phyloP scores from a whole-genome alignment of 2,113 vertebrate species.

The Chitala chitala region DNA sequence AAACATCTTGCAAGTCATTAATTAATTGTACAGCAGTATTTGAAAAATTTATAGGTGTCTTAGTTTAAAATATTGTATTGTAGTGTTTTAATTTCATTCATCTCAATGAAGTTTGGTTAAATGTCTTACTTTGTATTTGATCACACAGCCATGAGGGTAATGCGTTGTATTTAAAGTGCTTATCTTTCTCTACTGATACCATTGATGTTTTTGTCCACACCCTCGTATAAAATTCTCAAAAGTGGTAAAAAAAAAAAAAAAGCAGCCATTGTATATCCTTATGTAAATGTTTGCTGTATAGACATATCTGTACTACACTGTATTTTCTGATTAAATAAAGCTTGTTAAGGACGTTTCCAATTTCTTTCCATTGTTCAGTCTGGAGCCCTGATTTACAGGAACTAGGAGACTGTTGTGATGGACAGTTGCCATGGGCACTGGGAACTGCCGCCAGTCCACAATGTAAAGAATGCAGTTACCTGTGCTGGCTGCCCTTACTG shows the following conservation, averaged over 20 bases:
- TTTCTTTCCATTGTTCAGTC: background rate
- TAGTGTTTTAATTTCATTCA: background rate
- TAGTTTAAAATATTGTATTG: background rate
- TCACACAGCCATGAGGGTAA: background rate
- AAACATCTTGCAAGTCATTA: background rate
- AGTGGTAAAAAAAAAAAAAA: conserved; percentile 16
- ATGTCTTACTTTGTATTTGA: background rate
- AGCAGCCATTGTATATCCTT: conserved; percentile 14
- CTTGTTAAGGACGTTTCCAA: conserved; percentile 6
- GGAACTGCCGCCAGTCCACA: no score
- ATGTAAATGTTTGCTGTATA: conserved; percentile 30
- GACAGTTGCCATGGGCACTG: no score
- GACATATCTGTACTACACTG: conserved; percentile 10
- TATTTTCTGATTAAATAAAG: conserved; percentile 23
- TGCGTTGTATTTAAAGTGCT: conserved; percentile 15
- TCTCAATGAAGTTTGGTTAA: conserved; percentile 8
- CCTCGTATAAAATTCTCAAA: background rate
- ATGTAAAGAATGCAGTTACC: no score
- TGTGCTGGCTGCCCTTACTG: no score
- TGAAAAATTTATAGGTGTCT: background rate
- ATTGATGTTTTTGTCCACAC: background rate
- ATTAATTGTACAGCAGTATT: background rate
- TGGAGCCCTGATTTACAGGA: background rate
- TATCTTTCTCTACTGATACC: background rate
- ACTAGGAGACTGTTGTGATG: background rate